phyloP scores from a whole-genome alignment of 2,888 invertebrate species.

The Polyommatus iphigenia region DNA sequence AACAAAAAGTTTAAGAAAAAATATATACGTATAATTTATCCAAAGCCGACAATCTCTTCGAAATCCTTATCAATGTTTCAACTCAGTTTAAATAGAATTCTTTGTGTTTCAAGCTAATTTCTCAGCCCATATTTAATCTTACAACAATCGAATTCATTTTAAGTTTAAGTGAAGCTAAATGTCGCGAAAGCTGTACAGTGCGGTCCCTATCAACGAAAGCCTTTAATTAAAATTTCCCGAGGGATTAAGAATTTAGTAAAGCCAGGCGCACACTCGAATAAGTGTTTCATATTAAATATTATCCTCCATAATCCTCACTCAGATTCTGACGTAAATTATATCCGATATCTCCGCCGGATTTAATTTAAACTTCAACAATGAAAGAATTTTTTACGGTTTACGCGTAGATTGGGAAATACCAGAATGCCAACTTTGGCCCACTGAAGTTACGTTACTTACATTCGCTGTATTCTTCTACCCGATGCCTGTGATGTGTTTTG shows the following conservation, averaged over 20 bases:
- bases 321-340: neutral
- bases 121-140: neutral
- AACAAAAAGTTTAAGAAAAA: too few species aligned
- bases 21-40: neutral
- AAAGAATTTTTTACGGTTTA: neutral
- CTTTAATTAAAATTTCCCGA: conserved; percentile 11
- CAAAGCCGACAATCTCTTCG: neutral
- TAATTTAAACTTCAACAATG: conserved; percentile 7
- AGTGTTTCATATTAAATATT: conserved; percentile 13
- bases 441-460: neutral
- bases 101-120: neutral
- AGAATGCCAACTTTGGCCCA: neutral
- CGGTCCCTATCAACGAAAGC: neutral
- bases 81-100: too few species aligned
- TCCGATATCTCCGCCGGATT: neutral
- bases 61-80: neutral
- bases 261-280: conserved; percentile 32
- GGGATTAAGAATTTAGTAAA: conserved; percentile 7
- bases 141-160: neutral
- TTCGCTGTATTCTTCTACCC: neutral
- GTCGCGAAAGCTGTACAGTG: neutral
- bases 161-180: neutral
- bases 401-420: neutral
- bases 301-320: neutral
- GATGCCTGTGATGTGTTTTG: too few species aligned